phyloP scores from a whole-genome alignment of 2,888 invertebrate species.

The Hypolimnas misippus region DNA sequence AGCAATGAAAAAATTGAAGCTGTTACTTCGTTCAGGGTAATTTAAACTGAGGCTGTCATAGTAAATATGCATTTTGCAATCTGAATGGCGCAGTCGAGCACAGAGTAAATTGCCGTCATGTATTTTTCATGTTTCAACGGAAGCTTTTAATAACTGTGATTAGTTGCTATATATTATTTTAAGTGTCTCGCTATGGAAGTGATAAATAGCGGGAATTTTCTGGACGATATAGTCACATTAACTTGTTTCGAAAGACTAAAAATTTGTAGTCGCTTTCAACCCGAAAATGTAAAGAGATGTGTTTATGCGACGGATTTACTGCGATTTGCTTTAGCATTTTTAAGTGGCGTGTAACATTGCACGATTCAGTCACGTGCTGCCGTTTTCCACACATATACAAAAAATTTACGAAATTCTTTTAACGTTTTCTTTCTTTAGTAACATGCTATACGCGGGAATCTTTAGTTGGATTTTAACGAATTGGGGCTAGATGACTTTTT shows the following conservation, averaged over 20 bases:
- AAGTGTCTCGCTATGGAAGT: neutral
- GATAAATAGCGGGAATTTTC: neutral
- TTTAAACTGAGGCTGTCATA: slow-evolving; percentile 7
- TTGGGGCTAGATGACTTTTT: no score
- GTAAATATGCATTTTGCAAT: neutral
- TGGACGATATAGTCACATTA: neutral
- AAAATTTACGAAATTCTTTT: neutral
- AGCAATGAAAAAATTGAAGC: neutral
- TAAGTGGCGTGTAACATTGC: neutral
- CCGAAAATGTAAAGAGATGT: neutral
- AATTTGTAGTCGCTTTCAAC: neutral
- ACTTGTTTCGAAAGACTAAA: neutral
- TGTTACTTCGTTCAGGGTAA: neutral
- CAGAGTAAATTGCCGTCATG: neutral
- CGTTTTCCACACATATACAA: neutral
- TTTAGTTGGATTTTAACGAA: no score
- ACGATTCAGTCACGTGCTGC: neutral
- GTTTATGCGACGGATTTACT: neutral
- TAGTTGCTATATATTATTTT: slow-evolving; percentile 1
- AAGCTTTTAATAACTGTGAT: slow-evolving; percentile 6
- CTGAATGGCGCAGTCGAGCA: slow-evolving; percentile 7
- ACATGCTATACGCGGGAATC: no score
- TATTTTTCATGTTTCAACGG: slow-evolving; percentile 11
- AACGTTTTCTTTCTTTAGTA: no score
- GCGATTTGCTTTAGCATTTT: neutral